Evolutionary conservation across 2,113 vertebrate species (phyloP).

Genomic region (Catagonus wagneri): DNA sequence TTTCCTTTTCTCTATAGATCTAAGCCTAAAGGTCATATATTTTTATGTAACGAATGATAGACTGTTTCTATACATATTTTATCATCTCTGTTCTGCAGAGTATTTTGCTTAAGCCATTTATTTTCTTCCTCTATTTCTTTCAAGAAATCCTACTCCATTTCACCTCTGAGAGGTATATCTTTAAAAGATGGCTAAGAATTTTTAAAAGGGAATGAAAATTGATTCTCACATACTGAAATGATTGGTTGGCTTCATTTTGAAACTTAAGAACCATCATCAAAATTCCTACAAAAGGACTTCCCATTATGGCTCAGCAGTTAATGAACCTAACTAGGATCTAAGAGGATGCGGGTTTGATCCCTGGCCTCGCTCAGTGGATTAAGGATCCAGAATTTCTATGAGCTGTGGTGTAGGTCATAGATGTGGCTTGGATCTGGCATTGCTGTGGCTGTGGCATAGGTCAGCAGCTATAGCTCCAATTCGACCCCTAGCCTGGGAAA

Average conservation of each 20-base stretch:
- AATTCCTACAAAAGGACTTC: background rate
- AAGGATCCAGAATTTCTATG: too few species aligned
- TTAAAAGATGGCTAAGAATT: background rate
- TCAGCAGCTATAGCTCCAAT: too few species aligned
- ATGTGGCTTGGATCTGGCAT: too few species aligned
- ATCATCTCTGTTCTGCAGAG: slow-evolving; percentile 30
- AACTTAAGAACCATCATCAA: background rate
- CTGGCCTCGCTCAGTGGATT: too few species aligned
- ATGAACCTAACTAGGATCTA: too few species aligned
- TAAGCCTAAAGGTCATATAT: background rate
- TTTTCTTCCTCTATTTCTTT: background rate
- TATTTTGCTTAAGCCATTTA: slow-evolving; percentile 29
- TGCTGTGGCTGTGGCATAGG: too few species aligned
- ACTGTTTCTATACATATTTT: slow-evolving; percentile 35
- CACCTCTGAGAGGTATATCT: slow-evolving; percentile 19
- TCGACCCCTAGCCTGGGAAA: too few species aligned
- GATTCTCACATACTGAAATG: background rate
- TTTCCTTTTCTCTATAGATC: slow-evolving; percentile 10
- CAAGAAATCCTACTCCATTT: slow-evolving; percentile 22
- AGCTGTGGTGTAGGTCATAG: too few species aligned
- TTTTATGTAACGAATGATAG: background rate
- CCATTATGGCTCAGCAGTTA: too few species aligned
- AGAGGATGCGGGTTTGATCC: too few species aligned
- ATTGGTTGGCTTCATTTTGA: background rate
- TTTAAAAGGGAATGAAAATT: slow-evolving; percentile 31